Conservation (phyloP, 2,888 invertebrate genomes). For the Sialis fuliginosa region DNA sequence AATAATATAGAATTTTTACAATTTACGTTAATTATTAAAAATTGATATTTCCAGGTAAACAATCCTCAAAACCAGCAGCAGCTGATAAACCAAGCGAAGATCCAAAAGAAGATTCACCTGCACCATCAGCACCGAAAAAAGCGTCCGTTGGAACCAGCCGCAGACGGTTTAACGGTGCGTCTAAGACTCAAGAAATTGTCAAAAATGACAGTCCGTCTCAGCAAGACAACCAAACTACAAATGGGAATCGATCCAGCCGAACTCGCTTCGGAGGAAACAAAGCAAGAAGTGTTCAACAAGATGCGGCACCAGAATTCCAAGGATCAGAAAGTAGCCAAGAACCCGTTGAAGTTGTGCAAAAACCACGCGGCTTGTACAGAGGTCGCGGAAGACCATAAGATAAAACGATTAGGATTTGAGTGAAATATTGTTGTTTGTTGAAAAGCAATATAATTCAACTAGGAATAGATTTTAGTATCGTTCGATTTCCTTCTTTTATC, state of each 20-base stretch:
- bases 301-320: conserved; percentile 1
- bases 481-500: no score
- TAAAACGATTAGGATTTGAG: background rate
- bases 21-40: no score
- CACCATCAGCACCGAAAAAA: conserved; percentile 12
- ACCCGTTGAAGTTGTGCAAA: conserved; percentile 1
- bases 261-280: no score
- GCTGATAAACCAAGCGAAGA: conserved; percentile 9
- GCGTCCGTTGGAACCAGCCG: conserved; percentile 10
- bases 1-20: no score
- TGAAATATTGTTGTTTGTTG: background rate
- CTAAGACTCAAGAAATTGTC: conserved; percentile 5
- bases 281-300: background rate
- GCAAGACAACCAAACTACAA: no score
- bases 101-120: conserved; percentile 14
- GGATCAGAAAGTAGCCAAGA: conserved; percentile 5
- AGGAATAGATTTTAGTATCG: no score
- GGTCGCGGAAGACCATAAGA: conserved; percentile 2
- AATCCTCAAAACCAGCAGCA: conserved; percentile 9
- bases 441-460: no score
- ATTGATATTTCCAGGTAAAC: background rate
- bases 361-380: conserved; percentile 1
- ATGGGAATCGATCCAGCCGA: no score
- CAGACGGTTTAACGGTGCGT: conserved; percentile 13
- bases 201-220: no score